Base-by-base conservation (phyloP, 2,888 invertebrate genomes). In the Taenaris catops region DNA sequence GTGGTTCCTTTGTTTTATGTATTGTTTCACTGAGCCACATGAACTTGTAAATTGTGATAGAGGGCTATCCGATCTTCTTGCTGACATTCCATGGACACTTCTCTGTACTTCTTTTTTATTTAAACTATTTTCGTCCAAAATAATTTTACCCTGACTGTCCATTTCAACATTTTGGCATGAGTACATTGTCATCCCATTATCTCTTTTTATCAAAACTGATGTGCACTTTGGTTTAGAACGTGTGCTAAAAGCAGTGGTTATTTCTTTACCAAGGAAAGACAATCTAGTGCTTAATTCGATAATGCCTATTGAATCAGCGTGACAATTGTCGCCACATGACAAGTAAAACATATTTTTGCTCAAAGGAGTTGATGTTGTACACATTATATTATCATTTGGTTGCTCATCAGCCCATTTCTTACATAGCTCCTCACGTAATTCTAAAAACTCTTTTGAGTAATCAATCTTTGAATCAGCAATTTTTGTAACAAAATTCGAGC, bases 261-360 rank as follows among this genome's bases (percentile, higher is more conserved):
- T 81, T 46, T 86, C 84, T 54, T 86, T 83, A 1, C 84, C 84
- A 4, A 84, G 65, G 45, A 86, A 86, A 1, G 84, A 86, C 78
- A 84, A 75, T 27, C 84, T 61, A 2, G 66, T 59, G 2, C 81
- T 68, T 4, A 81, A 64, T 55, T 84, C 83, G 34, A 84, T 73
- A 8, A 84, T 60, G 14, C 84, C 86, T 39, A 84, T 81, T 0
- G 78, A 64, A 33, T 84, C 81, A 23, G 55, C 57, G 27, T 61
- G 57, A 6, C 68, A 64, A 8, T 51, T 52, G 6, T 68, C 70
- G 6, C 76, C 68, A 38, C 76, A 78, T 1, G 64, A 60, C 21
- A 86, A 59, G 43, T 81, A 78, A 47, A 74, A 81, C 60, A 83
- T 64, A 41, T 74, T 79, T 50, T 73, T 83, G 5, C 65, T 56